Evolutionary conservation across 2,797 vertebrate species (phyloP).

Genomic region (Bovichtus diacanthus): DNA sequence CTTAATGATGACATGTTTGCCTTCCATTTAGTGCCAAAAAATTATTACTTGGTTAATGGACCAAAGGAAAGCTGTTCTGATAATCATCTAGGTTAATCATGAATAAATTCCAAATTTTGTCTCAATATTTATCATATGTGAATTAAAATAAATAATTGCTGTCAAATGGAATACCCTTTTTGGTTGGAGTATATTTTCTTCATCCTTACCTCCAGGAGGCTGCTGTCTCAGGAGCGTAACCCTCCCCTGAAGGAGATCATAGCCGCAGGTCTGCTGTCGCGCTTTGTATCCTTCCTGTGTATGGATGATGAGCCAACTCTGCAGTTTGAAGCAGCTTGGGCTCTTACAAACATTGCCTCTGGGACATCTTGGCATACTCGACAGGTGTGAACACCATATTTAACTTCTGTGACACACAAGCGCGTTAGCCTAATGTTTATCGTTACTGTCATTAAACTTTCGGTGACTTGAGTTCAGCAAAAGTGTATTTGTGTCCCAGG

Average conservation of each 20-base stretch:
- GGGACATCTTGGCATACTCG: slow-evolving; percentile 91
- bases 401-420: not conserved
- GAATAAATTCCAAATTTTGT: not conserved
- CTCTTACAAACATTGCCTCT: slow-evolving; percentile 92
- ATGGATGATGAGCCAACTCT: slow-evolving; percentile 78
- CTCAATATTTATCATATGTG: too few species aligned
- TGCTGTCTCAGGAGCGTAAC: slow-evolving; percentile 88
- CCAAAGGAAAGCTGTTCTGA: not conserved
- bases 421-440: not conserved
- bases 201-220: slow-evolving; percentile 77
- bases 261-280: slow-evolving; percentile 86
- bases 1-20: not conserved
- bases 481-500: slow-evolving; percentile 57
- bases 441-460: too few species aligned
- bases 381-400: slow-evolving; percentile 53
- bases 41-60: not conserved
- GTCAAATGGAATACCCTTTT: too few species aligned
- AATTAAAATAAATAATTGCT: too few species aligned
- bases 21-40: too few species aligned
- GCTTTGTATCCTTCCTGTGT: slow-evolving; percentile 89
- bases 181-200: too few species aligned
- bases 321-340: slow-evolving; percentile 95
- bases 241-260: slow-evolving; percentile 89
- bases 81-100: not conserved
- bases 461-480: not conserved